Percentiles rank a stretch among this genome's conserved stretches.
These are phyloP conservation scores for Chaetodon auriga DNA, from an alignment of 2,113 vertebrate genomes.

Conservation along the genomic window DNA sequence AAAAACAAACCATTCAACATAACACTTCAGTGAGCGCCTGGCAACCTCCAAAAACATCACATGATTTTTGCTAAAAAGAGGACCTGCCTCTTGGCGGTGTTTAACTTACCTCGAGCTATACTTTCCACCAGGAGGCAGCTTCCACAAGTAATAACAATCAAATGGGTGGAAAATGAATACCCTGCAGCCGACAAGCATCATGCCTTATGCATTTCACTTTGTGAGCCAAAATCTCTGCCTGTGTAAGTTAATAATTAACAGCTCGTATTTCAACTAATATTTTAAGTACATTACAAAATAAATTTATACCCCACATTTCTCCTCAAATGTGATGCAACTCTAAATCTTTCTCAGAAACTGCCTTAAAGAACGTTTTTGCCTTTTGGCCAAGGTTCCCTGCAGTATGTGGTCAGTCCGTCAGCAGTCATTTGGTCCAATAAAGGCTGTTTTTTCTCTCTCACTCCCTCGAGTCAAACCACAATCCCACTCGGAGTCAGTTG, in stretches of 20 bases:
- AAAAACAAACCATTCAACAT: constrained; percentile 11
- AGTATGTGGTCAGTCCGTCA: constrained; percentile 76
- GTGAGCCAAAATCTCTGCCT: constrained; percentile 17
- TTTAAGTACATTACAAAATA: constrained; percentile 35
- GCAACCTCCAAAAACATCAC: neutral
- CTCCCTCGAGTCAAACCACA: constrained; percentile 72
- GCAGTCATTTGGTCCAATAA: constrained; percentile 77
- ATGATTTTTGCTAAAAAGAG: constrained; percentile 25
- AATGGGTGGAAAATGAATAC: constrained; percentile 47
- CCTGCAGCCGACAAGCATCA: constrained; percentile 22
- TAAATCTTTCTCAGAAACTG: constrained; percentile 64
- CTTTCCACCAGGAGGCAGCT: constrained; percentile 54
- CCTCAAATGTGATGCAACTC: constrained; percentile 55
- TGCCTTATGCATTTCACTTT: constrained; percentile 28
- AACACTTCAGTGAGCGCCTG: constrained; percentile 3
- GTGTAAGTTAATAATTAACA: constrained; percentile 46
- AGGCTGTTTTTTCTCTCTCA: constrained; percentile 41
- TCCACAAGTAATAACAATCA: constrained; percentile 28
- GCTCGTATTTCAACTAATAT: constrained; percentile 39
- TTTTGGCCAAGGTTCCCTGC: constrained; percentile 53
- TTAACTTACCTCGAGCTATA: constrained; percentile 28
- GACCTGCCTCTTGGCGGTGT: constrained; percentile 2
- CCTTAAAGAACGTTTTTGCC: constrained; percentile 48
- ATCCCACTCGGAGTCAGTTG: constrained; percentile 78
- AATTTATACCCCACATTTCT: constrained; percentile 17